Evolutionary conservation across 2,113 vertebrate species (phyloP).

Genomic region (Enhydra lutris): DNA sequence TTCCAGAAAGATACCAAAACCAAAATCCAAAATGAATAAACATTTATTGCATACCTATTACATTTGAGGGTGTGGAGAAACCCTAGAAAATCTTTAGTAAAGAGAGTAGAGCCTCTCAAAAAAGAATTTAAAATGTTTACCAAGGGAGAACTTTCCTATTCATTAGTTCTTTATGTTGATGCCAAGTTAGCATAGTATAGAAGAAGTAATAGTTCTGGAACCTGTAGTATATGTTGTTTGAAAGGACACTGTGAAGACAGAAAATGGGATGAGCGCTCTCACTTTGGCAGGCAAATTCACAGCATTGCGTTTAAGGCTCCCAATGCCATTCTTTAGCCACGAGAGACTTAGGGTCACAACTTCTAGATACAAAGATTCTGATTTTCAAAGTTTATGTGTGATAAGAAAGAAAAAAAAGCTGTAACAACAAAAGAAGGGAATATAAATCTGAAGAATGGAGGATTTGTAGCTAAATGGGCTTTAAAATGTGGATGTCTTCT

Average conservation of each 20-base stretch:
- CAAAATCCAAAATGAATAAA: neutral
- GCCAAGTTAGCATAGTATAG: neutral
- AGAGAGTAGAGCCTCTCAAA: neutral
- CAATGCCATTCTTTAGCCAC: neutral
- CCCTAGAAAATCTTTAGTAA: neutral
- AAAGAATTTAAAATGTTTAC: neutral
- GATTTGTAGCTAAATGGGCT: neutral
- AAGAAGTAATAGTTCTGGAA: neutral
- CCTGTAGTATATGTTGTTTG: neutral
- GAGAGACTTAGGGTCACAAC: neutral
- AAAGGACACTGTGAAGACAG: neutral
- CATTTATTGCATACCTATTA: neutral
- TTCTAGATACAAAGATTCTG: neutral
- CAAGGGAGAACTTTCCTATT: neutral
- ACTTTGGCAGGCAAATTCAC: neutral
- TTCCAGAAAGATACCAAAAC: neutral
- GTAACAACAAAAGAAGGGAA: neutral
- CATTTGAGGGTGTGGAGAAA: neutral
- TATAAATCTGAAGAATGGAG: neutral
- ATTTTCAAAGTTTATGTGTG: neutral
- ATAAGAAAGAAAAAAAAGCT: neutral
- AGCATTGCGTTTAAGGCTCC: neutral
- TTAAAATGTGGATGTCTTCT: neutral
- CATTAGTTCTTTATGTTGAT: neutral
- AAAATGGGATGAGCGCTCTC: neutral